Percentiles rank a stretch among this genome's conserved stretches.
phyloP scores from a whole-genome alignment of 1,140 invertebrate species.

The Brevipalpus yothersi region DNA sequence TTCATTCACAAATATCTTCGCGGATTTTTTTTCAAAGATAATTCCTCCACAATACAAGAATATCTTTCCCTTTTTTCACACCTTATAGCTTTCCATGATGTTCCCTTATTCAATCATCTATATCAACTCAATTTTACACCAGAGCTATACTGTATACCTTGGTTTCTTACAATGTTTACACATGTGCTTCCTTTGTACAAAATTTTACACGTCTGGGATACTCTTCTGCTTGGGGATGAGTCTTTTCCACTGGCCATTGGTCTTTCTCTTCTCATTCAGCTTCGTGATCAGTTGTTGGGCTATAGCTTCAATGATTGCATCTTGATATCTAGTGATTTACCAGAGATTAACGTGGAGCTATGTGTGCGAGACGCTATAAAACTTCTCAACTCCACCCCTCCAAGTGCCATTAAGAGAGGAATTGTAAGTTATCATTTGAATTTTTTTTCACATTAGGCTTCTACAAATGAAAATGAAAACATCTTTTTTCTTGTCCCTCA shows the following conservation, averaged over 20 bases:
- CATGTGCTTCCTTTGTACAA: slow-evolving; percentile 95
- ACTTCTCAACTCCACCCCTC: slow-evolving; percentile 61
- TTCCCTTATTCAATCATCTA: slow-evolving; percentile 68
- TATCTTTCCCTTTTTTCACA: slow-evolving; percentile 92
- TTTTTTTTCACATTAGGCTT: background rate
- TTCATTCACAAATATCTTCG: slow-evolving; percentile 92
- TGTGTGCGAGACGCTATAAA: slow-evolving; percentile 68
- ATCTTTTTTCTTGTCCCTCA: slow-evolving; percentile 25
- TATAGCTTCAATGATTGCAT: slow-evolving; percentile 96
- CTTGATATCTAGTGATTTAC: slow-evolving; percentile 82
- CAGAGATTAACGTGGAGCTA: slow-evolving; percentile 84
- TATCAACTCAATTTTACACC: slow-evolving; percentile 82
- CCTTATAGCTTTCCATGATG: slow-evolving; percentile 83
- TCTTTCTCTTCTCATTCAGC: slow-evolving; percentile 66
- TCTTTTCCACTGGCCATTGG: slow-evolving; percentile 87
- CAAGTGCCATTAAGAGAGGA: slow-evolving; percentile 21
- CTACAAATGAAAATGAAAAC: slow-evolving; percentile 11
- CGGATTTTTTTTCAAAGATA: slow-evolving; percentile 97
- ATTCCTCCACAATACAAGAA: slow-evolving; percentile 86
- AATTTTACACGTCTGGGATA: slow-evolving; percentile 95
- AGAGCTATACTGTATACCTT: slow-evolving; percentile 96
- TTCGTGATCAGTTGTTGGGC: slow-evolving; percentile 51
- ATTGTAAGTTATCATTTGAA: background rate
- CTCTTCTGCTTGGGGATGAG: slow-evolving; percentile 68
- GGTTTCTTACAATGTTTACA: slow-evolving; percentile 88